Evolutionary conservation across 2,797 vertebrate species (phyloP).

Genomic region (Bufotes viridis): DNA sequence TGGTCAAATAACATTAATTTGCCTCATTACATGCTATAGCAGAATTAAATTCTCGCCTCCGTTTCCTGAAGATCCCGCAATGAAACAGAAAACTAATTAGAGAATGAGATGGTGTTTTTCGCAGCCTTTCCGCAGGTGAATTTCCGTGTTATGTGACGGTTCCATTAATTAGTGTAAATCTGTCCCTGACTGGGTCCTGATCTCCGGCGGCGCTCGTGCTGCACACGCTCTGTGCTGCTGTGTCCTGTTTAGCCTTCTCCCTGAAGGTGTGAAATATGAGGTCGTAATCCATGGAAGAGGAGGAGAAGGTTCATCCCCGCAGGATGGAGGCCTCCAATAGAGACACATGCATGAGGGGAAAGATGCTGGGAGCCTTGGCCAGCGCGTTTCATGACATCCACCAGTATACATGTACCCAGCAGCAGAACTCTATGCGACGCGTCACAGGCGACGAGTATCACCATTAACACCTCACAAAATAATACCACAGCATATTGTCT

Average conservation of each 20-base stretch:
- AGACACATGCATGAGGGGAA: neutral
- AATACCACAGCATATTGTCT: no score
- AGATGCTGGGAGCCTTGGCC: neutral
- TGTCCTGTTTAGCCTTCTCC: neutral
- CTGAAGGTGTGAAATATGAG: neutral
- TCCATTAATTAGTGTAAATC: conserved; percentile 18
- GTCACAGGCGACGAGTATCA: no score
- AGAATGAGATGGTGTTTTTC: conserved; percentile 14
- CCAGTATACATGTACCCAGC: neutral
- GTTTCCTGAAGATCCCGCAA: neutral
- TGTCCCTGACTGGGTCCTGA: neutral
- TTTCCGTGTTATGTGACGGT: neutral
- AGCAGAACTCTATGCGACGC: no score
- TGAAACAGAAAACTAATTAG: neutral
- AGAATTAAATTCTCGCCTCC: neutral
- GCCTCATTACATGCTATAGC: neutral
- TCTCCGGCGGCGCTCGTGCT: neutral
- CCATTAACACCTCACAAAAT: no score
- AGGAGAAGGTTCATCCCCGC: neutral
- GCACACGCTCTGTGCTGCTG: neutral
- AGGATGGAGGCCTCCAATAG: neutral
- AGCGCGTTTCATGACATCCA: neutral
- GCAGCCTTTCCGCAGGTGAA: neutral
- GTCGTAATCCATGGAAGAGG: neutral
- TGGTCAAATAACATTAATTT: neutral